Conservation (phyloP, 1,140 invertebrate species). For the Zophobas morio region DNA sequence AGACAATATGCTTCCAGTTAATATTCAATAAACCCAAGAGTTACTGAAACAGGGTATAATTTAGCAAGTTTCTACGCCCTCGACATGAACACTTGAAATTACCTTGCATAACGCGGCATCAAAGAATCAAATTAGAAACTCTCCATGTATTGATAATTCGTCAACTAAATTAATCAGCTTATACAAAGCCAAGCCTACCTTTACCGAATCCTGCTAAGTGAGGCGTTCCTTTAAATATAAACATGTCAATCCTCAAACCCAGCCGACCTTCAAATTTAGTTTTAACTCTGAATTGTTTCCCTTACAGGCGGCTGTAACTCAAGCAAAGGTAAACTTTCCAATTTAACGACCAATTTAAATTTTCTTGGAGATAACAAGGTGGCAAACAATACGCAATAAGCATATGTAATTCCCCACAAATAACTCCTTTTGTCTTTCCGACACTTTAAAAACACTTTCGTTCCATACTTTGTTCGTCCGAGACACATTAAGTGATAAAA, state of each 20-base stretch:
- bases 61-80: too few species aligned
- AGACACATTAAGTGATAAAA: conserved; percentile 17
- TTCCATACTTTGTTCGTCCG: conserved; percentile 6
- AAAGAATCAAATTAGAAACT: conserved; percentile 6
- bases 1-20: too few species aligned
- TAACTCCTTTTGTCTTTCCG: neutral
- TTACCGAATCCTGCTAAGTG: too few species aligned
- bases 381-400: neutral
- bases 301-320: neutral
- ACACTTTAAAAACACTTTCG: conserved; percentile 9
- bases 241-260: neutral
- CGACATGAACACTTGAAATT: too few species aligned
- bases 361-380: neutral
- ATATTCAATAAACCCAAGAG: too few species aligned
- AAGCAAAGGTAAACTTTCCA: neutral
- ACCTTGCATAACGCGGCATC: neutral
- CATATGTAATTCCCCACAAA: neutral
- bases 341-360: neutral
- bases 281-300: neutral
- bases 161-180: conserved; percentile 35
- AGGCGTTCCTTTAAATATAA: neutral
- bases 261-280: conserved; percentile 21
- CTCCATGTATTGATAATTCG: neutral
- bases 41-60: too few species aligned
- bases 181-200: neutral